Evolutionary conservation across 2,113 vertebrate species (phyloP), one percentile per base, ranked within the genome.

Genomic region (Gambusia holbrooki): DNA sequence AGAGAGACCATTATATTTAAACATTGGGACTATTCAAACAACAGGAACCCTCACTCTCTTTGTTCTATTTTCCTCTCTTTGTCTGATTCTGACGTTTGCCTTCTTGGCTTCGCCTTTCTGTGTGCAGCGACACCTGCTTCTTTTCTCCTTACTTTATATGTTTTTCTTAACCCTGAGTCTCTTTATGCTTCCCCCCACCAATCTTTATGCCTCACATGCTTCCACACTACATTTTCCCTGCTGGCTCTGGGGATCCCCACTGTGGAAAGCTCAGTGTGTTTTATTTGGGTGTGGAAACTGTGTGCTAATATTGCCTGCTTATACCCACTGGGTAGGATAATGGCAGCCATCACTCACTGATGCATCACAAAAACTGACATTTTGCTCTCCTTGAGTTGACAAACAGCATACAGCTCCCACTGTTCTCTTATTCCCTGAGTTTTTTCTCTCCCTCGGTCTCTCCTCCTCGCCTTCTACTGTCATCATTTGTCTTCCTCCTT

Each of bases 251-350:
- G 83, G 87, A 74, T 86, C 88, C 85, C 77, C 84, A 85, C 83
- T 77, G 86, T 80, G 85, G 85, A 73, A 86, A 89, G 74, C 81
- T 91, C 89, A 82, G 82, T 29, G 76, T 82, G 80, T 81, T 83
- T 89, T 82, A 66, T 72, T 78, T 75, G 80, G 63, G 76, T 80
- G 73, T 82, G 77, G 84, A 86, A 82, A 80, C 86, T 63, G 86
- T 81, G 79, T 78, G 84, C 82, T 92, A 92, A 94, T 93, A 91
- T 89, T 68, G 78, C 80, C 89, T 86, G 81, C 87, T 92, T 89
- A 91, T 82, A 89, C 89, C 90, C 90, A 90, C 86, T 92, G 92
- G 88, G 88, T 80, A 81, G 74, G 85, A 84, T 92, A 93, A 94
- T 91, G 90, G 88, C 87, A 87, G 78, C 88, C 88, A 92, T 93